A percentile compares a stretch with the other conserved stretches of the same genome.
These are phyloP conservation scores for Podarcis cretensis DNA, from an alignment of 2,113 vertebrate genomes.

Conservation along the genomic window DNA sequence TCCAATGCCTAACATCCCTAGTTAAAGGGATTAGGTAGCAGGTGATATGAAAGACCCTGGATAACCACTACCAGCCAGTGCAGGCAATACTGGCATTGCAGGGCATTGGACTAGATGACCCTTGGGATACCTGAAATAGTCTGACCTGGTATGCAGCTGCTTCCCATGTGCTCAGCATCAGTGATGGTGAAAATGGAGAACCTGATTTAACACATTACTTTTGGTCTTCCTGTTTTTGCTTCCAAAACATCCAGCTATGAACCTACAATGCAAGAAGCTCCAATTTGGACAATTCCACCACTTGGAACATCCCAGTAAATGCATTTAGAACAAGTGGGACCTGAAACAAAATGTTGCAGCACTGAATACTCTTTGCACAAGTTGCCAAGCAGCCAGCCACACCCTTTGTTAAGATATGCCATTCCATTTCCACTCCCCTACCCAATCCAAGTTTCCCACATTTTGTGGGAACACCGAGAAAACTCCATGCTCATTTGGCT, in stretches of 20 bases:
- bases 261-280: not conserved
- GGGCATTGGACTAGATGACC: too few species aligned
- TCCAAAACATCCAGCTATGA: not conserved
- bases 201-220: not conserved
- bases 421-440: too few species aligned
- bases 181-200: not conserved
- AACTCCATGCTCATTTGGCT: not conserved
- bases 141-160: not conserved
- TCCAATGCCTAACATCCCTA: not conserved
- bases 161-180: not conserved
- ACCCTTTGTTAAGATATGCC: not conserved
- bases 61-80: not conserved
- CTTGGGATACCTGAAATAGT: too few species aligned
- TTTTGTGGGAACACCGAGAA: too few species aligned
- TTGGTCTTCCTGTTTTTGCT: not conserved
- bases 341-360: not conserved
- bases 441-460: not conserved
- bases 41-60: not conserved
- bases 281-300: too few species aligned
- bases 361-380: not conserved
- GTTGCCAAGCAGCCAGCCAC: not conserved
- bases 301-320: not conserved
- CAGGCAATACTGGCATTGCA: not conserved
- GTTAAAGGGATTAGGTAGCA: not conserved
- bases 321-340: not conserved